Conservation (phyloP, 2,113 vertebrate species). For the Cisticola juncidis region DNA sequence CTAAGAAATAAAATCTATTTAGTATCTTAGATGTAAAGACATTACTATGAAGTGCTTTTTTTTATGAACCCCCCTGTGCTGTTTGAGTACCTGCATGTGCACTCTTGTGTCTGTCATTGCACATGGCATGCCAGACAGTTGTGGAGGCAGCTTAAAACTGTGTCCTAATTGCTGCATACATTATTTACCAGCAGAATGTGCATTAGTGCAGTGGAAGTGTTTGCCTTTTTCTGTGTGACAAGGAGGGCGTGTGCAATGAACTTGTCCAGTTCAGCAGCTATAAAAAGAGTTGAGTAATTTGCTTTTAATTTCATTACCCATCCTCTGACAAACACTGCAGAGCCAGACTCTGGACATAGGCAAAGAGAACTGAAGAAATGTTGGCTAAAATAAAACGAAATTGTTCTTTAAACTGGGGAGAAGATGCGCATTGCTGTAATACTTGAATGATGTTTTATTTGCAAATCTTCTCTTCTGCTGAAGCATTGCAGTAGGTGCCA, state of each 20-base stretch:
- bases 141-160: not conserved
- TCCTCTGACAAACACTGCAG: not conserved
- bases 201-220: not conserved
- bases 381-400: not conserved
- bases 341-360: not conserved
- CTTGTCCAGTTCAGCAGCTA: fast-evolving
- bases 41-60: not conserved
- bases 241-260: not conserved
- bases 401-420: not conserved
- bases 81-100: not conserved
- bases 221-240: not conserved
- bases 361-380: not conserved
- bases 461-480: not conserved
- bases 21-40: not conserved
- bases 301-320: not conserved
- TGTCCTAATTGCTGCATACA: not conserved
- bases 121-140: fast-evolving
- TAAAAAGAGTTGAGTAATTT: not conserved
- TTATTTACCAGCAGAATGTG: not conserved
- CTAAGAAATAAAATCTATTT: not conserved
- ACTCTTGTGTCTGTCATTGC: fast-evolving
- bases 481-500: not conserved
- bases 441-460: not conserved
- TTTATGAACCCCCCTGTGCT: not conserved
- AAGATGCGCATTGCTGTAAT: not conserved